Conservation (phyloP, 2,888 invertebrate species). For the Cyclophora punctaria region DNA sequence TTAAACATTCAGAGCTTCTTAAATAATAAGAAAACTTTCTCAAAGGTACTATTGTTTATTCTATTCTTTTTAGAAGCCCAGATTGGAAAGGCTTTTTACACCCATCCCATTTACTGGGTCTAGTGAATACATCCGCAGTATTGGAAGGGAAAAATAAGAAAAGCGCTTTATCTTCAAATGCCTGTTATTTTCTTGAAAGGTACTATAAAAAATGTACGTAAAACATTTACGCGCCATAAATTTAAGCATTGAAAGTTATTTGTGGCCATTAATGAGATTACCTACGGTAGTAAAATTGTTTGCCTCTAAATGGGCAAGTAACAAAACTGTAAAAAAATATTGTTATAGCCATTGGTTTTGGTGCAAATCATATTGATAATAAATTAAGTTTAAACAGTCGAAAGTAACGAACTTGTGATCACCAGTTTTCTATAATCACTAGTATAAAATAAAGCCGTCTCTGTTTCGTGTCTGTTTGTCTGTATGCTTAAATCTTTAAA, state of each 20-base stretch:
- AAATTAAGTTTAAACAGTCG: too few species aligned
- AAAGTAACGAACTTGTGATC: too few species aligned
- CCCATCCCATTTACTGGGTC: conserved; percentile 52
- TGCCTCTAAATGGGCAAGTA: conserved; percentile 5
- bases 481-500: too few species aligned
- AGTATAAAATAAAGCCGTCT: too few species aligned
- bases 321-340: neutral
- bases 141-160: conserved; percentile 41
- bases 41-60: conserved; percentile 62
- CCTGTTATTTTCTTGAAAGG: conserved; percentile 66
- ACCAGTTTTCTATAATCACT: too few species aligned
- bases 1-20: conserved; percentile 64
- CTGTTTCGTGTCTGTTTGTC: too few species aligned
- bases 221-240: conserved; percentile 60
- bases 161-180: conserved; percentile 58
- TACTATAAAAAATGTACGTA: conserved; percentile 59
- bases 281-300: conserved; percentile 29
- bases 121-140: conserved; percentile 52
- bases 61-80: conserved; percentile 59
- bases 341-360: too few species aligned
- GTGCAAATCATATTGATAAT: neutral
- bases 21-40: conserved; percentile 67
- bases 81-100: conserved; percentile 70
- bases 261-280: conserved; percentile 55
- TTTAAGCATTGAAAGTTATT: conserved; percentile 55